Conservation (phyloP, 2,888 invertebrate species). For the Cosmopolites sordidus region DNA sequence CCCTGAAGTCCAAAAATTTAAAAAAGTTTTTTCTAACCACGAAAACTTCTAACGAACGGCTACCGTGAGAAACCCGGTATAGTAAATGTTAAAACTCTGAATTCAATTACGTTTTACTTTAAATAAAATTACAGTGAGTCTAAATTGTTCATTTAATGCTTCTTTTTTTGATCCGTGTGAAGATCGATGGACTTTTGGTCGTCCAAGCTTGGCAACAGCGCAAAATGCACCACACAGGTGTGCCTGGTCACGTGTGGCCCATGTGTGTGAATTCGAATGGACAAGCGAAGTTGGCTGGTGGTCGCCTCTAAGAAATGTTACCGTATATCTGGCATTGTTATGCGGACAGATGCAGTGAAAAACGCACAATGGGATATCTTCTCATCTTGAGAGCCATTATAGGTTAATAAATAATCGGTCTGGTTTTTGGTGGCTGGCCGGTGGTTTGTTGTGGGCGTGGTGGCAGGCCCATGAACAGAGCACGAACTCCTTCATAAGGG, state of each 20-base stretch:
- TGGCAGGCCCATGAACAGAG: no score
- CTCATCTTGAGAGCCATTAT: constrained; percentile 21
- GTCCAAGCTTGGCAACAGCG: constrained; percentile 10
- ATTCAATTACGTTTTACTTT: no score
- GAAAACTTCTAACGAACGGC: no score
- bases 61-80: no score
- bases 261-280: constrained; percentile 25
- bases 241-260: constrained; percentile 25
- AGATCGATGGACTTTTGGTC: neutral
- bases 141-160: no score
- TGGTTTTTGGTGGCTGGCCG: constrained; percentile 11
- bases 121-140: no score
- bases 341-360: constrained; percentile 26
- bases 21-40: no score
- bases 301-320: constrained; percentile 20
- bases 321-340: constrained; percentile 26
- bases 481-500: no score
- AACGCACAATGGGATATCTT: constrained; percentile 26
- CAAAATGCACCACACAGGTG: constrained; percentile 20
- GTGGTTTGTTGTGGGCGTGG: no score
- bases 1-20: no score
- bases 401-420: constrained; percentile 27
- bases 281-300: constrained; percentile 18
- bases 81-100: no score
- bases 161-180: no score